These are phyloP conservation scores for Arremon brunneinucha DNA, from an alignment of 2,797 vertebrate genomes.

Conservation along the genomic window DNA sequence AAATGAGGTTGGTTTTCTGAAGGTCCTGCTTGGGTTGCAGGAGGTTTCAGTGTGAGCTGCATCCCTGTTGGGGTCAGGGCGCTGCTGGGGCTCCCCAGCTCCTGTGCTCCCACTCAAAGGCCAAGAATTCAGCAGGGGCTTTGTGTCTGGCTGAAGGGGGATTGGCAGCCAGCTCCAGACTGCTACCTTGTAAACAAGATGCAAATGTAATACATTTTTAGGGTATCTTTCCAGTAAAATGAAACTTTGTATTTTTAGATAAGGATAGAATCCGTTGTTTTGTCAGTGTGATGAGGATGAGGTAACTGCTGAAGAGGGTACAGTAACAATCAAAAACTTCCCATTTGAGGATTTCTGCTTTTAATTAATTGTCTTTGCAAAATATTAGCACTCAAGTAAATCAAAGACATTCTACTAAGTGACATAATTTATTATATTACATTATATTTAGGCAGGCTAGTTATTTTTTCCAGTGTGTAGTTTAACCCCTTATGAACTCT, in stretches of 20 bases:
- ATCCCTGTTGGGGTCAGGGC: accelerated
- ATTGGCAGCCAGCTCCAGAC: accelerated
- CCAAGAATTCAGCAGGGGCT: accelerated
- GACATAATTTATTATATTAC: not conserved
- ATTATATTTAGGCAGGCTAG: not conserved
- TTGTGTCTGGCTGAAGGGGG: not conserved
- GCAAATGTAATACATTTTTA: not conserved
- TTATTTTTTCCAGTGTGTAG: not conserved
- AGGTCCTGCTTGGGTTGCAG: not conserved
- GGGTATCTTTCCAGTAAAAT: not conserved
- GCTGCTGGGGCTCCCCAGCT: not conserved
- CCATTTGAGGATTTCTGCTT: not conserved
- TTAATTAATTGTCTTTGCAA: not conserved
- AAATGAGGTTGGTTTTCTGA: not conserved
- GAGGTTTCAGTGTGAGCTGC: not conserved
- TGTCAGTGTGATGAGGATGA: not conserved
- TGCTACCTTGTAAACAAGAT: not conserved
- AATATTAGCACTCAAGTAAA: not conserved
- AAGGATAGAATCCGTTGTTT: not conserved
- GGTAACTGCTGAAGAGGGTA: not conserved
- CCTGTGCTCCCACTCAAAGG: accelerated
- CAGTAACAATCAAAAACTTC: not conserved
- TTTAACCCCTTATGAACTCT: not conserved
- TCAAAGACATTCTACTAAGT: not conserved
- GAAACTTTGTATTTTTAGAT: not conserved